Conservation (phyloP, 1,140 invertebrate genomes). For the Meloidogyne chitwoodi region DNA sequence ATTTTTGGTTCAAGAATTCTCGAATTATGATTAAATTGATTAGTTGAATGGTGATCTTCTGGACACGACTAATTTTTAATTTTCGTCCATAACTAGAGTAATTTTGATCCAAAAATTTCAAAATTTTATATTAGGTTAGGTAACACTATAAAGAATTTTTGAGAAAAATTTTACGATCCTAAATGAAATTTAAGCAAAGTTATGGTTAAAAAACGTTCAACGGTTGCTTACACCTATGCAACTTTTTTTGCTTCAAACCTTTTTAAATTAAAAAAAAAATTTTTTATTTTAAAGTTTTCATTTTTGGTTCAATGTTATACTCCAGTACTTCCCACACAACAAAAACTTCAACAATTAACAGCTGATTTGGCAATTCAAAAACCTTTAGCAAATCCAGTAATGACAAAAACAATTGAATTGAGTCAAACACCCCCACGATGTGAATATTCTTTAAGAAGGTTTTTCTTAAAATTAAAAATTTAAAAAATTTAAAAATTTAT, state of each 20-base stretch:
- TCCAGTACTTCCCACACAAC: neutral
- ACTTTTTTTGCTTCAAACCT: no score
- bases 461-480: neutral
- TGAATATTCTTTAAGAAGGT: conserved; percentile 35
- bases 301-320: conserved; percentile 23
- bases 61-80: conserved; percentile 1
- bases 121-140: no score
- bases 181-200: no score
- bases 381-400: conserved; percentile 22
- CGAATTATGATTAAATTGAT: no score
- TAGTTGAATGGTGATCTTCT: neutral
- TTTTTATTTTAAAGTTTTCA: conserved; percentile 12
- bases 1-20: neutral
- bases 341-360: neutral
- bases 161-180: no score
- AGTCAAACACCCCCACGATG: conserved; percentile 32
- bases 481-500: neutral
- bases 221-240: no score
- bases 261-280: no score
- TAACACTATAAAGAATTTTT: no score
- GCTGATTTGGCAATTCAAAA: neutral
- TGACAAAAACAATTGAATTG: conserved; percentile 43
- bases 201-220: no score
- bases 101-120: no score
- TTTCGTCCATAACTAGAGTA: neutral